Conservation (phyloP, 2,888 invertebrate species). For the Amblyjoppa proteus region DNA sequence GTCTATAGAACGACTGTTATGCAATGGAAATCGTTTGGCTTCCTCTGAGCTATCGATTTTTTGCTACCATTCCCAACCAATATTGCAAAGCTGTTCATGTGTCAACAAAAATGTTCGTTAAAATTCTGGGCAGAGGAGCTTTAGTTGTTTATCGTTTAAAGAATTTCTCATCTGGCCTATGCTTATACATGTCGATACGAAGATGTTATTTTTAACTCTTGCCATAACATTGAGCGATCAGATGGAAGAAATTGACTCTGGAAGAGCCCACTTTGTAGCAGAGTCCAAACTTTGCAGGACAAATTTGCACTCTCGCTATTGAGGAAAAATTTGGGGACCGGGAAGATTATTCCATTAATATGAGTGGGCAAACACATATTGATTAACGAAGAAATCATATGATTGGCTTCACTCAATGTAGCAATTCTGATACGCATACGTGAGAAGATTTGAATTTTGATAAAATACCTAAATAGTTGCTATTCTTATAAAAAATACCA, state of each 20-base stretch:
- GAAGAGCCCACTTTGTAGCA: neutral
- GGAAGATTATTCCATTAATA: neutral
- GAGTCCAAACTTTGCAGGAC: neutral
- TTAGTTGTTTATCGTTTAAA: neutral
- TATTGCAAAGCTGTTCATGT: neutral
- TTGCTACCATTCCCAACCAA: neutral
- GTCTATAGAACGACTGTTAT: constrained; percentile 35
- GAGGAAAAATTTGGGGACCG: neutral
- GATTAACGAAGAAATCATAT: neutral
- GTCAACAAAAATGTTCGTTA: neutral
- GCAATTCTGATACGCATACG: neutral
- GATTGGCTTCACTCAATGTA: neutral
- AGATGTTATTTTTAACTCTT: neutral
- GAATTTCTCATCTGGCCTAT: neutral
- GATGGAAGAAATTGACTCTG: neutral
- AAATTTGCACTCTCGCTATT: neutral
- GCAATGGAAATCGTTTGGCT: constrained; percentile 59
- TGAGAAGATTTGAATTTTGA: neutral
- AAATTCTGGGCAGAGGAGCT: neutral
- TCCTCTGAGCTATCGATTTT: constrained; percentile 26
- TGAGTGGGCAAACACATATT: neutral
- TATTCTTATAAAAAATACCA: neutral
- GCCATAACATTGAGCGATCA: neutral
- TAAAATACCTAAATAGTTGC: neutral
- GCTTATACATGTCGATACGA: neutral